A percentile compares a stretch with the other conserved stretches of the same genome.
These are phyloP conservation scores for Pterostichus niger DNA, from an alignment of 2,888 invertebrate genomes.

Conservation along the genomic window DNA sequence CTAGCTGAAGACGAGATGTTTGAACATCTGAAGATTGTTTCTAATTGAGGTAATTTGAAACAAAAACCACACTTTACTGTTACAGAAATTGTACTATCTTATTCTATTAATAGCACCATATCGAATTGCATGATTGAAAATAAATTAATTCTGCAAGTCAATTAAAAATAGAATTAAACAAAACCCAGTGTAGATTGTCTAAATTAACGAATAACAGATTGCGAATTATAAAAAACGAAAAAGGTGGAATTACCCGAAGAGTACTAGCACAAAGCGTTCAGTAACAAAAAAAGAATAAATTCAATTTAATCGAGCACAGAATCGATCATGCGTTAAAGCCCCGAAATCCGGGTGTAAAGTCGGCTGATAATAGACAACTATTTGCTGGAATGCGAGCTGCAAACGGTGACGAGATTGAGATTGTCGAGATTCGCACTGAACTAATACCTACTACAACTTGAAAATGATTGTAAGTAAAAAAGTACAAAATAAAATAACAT, in stretches of 20 bases:
- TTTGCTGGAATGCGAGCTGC: constrained; percentile 42
- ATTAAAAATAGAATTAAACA: constrained; percentile 40
- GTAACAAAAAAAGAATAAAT: constrained; percentile 62
- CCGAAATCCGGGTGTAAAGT: constrained; percentile 58
- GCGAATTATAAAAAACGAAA: constrained; percentile 36
- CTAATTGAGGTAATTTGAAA: constrained; percentile 35
- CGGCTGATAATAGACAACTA: constrained; percentile 58
- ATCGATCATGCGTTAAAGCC: constrained; percentile 64
- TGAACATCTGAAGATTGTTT: background rate
- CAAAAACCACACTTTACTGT: constrained; percentile 7
- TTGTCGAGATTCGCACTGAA: background rate
- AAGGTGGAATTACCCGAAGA: constrained; percentile 24
- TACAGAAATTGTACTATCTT: background rate
- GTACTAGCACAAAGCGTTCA: constrained; percentile 39
- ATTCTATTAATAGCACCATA: constrained; percentile 3
- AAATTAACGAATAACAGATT: constrained; percentile 52
- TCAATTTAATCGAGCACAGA: constrained; percentile 62
- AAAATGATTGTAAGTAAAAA: too few relatives aligned
- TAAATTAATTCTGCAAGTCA: constrained; percentile 17
- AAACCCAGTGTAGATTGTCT: constrained; percentile 21
- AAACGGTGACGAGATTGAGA: background rate
- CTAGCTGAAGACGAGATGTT: background rate
- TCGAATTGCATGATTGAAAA: constrained; percentile 28
- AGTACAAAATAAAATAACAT: too few relatives aligned
- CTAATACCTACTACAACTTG: background rate